These are phyloP conservation scores for Nomada fabriciana DNA, from an alignment of 2,888 invertebrate species.

Conservation along the genomic window DNA sequence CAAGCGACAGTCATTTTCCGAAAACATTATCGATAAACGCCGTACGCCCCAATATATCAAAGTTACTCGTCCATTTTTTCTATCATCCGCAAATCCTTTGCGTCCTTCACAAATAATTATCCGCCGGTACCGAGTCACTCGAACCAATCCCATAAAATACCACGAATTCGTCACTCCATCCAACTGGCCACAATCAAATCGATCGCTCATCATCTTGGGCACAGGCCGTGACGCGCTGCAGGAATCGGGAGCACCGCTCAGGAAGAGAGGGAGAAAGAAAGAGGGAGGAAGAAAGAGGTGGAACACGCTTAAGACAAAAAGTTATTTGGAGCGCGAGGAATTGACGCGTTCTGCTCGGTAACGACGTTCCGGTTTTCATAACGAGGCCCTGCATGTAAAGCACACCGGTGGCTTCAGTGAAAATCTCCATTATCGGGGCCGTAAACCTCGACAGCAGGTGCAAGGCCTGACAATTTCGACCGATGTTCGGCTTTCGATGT, in stretches of 20 bases:
- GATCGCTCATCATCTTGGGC: neutral
- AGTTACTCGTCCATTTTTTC: no score
- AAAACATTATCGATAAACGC: no score
- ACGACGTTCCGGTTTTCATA: conserved; percentile 57
- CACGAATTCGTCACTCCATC: neutral
- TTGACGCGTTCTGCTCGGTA: conserved; percentile 51
- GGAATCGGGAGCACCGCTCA: conserved; percentile 2
- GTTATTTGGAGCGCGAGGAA: conserved; percentile 57
- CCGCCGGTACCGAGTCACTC: no score
- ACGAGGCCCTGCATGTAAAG: conserved; percentile 45
- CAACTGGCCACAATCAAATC: neutral
- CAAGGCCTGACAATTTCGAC: conserved; percentile 12
- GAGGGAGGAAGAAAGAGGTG: conserved; percentile 14
- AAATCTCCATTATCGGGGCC: conserved; percentile 52
- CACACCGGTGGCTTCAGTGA: conserved; percentile 19
- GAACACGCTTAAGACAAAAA: conserved; percentile 41
- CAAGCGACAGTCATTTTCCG: no score
- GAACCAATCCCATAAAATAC: neutral
- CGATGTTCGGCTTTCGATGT: conserved; percentile 8
- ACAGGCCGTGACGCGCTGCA: conserved; percentile 13
- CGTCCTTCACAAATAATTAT: no score
- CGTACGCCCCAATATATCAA: no score
- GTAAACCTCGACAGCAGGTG: conserved; percentile 50
- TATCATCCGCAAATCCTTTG: no score
- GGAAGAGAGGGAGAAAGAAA: neutral